Base-by-base conservation (phyloP, 2,888 invertebrate species). In the Cataglyphis livida region DNA sequence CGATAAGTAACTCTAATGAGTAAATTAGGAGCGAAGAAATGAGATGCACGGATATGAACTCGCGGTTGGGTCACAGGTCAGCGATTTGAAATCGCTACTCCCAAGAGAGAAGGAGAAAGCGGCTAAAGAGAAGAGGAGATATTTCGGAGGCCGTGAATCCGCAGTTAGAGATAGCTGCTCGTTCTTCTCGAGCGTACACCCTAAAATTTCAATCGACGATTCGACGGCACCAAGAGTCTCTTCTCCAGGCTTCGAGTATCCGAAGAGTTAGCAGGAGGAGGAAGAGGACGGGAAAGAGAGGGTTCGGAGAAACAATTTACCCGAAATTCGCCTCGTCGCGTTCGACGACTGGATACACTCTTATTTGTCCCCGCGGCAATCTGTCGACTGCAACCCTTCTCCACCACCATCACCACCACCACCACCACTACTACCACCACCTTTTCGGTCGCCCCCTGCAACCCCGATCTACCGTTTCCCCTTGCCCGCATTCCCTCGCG, bases 311-410 rank as follows among this genome's bases (percentile, higher is more conserved):
- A 93, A 93, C 93, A 93, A 93, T 93, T 93, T 93, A 91, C 89
- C 90, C 93, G 91, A 93, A 92, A 93, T 93, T 93, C 92, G 90
- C 92, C 91, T 93, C 92, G 92, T 91, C 92, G 90, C 89, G 90
- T 93, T 92, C 89, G 89, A 91, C 91, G 90, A 92, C 92, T 91
- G 91, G 91, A 91, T 92, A 93, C 91, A 93, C 92, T 93, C 91
- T 92, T 93, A 91, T 92, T 91, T 92, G 93, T 93, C 93, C 92
- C 93, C 88, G 88, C 90, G 91, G 93, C 93, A 93, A 93, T 93
- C 92, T 93, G 92, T 93, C 91, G 92, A 91, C 92, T 91, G 91
- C 88, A 88, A 90, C 90, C 78, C 89, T 90, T 87, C 86, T 85
- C 86, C 81, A 70, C 85, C 74, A 79, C 66, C 78, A 44, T 81